Base-by-base conservation (phyloP, 2,888 invertebrate genomes). In the Nebria salina region DNA sequence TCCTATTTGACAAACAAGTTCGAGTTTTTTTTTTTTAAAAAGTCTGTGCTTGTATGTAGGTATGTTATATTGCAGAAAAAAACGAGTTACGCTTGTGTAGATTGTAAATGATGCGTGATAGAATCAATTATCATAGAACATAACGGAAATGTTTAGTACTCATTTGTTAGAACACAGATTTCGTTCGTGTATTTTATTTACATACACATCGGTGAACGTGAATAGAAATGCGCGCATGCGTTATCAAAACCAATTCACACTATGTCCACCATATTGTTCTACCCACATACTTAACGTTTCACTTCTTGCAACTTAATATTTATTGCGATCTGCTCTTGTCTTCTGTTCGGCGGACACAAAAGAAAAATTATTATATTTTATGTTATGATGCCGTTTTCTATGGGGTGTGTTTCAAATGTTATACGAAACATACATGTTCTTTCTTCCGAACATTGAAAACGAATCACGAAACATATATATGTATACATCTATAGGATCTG, bases 201-300 rank as follows among this genome's bases (percentile, higher is more conserved):
- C 68, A 13, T 54, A 54, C 54, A 54, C 54, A 34, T 34, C 34
- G 34, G 34, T 34, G 34, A 34, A 13, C 54, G 54, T 54, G 54
- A 54, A 54, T 54, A 34, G 34, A 34, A 34, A 34, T 4, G 13
- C 54, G 54, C 54, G 54, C 54, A 54, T 54, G 54, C 54, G 54
- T 54, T 11, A 54, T 54, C 34, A 34, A 34, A 54, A 13, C 54
- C 13, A 34, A 76, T 83, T 83, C 81, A 81, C 82, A 82, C 82
- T 83, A 84, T 83, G 83, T 84, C 83, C 83, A 81, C 83, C 83
- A 83, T 83, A 84, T 84, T 84, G 84, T 84, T 83, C 84, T 83
- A 78, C 84, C 84, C 83, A 84, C 84, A 68, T 75, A 73, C 43
- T 75, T 83, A 82, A 66, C 72, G 73, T 54, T 54, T 54, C 54